phyloP scores from a whole-genome alignment of 2,888 invertebrate genomes.

The Caenorhabditis sp. region DNA sequence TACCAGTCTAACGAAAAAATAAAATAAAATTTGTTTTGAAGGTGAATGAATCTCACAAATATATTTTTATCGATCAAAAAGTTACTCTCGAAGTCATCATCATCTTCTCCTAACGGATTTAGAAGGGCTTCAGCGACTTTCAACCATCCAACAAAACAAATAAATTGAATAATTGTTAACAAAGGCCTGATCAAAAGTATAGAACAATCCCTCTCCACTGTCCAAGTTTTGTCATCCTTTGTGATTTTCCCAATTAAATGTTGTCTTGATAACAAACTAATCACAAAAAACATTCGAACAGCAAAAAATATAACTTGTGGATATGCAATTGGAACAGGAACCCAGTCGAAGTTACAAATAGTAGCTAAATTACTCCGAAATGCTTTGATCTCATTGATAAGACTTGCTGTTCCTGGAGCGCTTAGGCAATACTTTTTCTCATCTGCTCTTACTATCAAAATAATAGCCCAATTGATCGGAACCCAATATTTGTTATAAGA shows the following conservation, averaged over 20 bases:
- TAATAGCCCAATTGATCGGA: conserved; percentile 62
- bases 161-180: conserved; percentile 57
- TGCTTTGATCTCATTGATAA: conserved; percentile 6
- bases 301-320: conserved; percentile 58
- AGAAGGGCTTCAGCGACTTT: conserved; percentile 64
- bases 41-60: conserved; percentile 28
- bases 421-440: conserved; percentile 24
- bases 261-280: conserved; percentile 51
- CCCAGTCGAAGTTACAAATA: conserved; percentile 59
- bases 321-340: conserved; percentile 54
- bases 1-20: conserved; percentile 56
- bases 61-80: conserved; percentile 60
- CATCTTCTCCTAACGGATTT: conserved; percentile 68
- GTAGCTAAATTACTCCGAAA: conserved; percentile 46
- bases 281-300: conserved; percentile 50
- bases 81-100: conserved; percentile 66
- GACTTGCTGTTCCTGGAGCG: conserved; percentile 8
- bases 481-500: conserved; percentile 65
- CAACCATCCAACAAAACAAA: conserved; percentile 57
- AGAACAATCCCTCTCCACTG: background rate
- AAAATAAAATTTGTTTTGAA: background rate
- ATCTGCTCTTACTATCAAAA: conserved; percentile 29
- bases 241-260: conserved; percentile 17
- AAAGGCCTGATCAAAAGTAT: conserved; percentile 34
- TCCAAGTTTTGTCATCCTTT: background rate